Conservation (phyloP, 1,140 invertebrate species). For the Caligus rogercresseyi region DNA sequence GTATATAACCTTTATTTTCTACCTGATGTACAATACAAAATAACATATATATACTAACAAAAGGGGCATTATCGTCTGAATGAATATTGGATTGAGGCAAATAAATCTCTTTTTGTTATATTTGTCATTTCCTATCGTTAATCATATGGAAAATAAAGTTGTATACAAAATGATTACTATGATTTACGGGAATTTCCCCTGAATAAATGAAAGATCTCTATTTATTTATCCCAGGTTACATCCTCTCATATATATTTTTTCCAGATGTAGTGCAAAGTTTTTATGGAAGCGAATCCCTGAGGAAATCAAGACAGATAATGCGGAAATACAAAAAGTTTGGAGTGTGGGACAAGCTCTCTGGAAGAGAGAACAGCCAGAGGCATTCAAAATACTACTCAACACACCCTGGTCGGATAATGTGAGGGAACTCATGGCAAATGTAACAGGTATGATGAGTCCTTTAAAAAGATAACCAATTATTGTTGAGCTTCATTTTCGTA, state of each 20-base stretch:
- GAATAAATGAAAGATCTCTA: neutral
- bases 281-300: conserved; percentile 70
- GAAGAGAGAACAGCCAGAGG: conserved; percentile 53
- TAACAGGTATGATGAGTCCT: conserved; percentile 55
- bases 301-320: conserved; percentile 42
- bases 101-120: no score
- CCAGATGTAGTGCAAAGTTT: conserved; percentile 70
- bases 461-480: no score
- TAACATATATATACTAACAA: no score
- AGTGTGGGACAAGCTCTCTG: conserved; percentile 58
- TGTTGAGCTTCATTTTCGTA: no score
- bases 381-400: conserved; percentile 45
- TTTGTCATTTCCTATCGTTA: no score
- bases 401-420: conserved; percentile 50
- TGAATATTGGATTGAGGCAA: no score
- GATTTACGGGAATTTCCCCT: no score
- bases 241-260: conserved; percentile 26
- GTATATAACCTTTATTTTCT: no score
- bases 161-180: no score
- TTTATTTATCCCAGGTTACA: neutral
- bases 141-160: no score
- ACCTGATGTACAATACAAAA: no score
- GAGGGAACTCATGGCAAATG: conserved; percentile 49
- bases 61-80: no score
- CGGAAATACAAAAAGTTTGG: conserved; percentile 58